Conservation (phyloP, 2,888 invertebrate genomes). For the Yponomeuta evonymella region DNA sequence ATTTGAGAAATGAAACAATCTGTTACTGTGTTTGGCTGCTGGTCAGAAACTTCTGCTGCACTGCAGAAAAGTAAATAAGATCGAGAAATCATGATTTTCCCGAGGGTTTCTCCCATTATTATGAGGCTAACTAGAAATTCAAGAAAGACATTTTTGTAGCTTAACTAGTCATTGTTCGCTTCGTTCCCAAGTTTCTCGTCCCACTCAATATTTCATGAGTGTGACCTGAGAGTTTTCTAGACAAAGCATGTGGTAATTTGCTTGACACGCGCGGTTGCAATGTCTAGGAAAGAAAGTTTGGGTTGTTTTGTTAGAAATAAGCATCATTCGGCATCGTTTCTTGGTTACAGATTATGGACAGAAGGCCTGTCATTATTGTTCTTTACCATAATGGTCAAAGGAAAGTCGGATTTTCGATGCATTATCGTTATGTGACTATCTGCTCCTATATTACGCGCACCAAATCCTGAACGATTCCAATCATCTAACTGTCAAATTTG, state of each 20-base stretch:
- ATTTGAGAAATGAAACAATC: too few relatives aligned
- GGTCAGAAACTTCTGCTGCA: too few relatives aligned
- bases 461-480: too few relatives aligned
- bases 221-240: not conserved
- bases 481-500: too few relatives aligned
- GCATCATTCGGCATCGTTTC: too few relatives aligned
- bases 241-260: not conserved
- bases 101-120: not conserved
- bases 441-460: too few relatives aligned
- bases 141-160: not conserved
- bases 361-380: too few relatives aligned
- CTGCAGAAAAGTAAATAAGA: not conserved
- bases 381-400: too few relatives aligned
- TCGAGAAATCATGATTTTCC: not conserved
- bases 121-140: slow-evolving; percentile 1
- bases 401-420: too few relatives aligned
- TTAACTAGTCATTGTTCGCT: not conserved
- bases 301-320: not conserved
- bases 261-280: not conserved
- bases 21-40: too few relatives aligned
- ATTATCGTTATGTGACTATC: too few relatives aligned
- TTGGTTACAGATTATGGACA: too few relatives aligned
- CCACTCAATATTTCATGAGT: not conserved
- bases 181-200: not conserved
- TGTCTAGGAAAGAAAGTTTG: not conserved